Percentiles rank a stretch among this genome's conserved stretches.
phyloP scores from a whole-genome alignment of 2,797 vertebrate genomes.

The Passerculus sandwichensis region DNA sequence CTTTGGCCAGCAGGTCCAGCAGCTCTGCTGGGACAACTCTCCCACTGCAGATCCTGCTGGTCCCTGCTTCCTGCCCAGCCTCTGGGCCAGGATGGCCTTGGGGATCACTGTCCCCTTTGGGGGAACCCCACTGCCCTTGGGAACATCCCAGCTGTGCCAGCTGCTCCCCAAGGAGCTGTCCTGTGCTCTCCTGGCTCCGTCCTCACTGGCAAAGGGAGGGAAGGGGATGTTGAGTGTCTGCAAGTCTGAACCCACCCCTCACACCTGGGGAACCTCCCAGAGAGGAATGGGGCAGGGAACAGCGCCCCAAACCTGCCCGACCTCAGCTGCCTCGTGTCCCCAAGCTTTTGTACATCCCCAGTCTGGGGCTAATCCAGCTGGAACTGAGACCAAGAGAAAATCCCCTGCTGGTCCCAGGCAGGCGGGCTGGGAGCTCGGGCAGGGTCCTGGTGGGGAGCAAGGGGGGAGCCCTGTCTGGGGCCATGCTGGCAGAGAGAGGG shows the following conservation, averaged over 20 bases:
- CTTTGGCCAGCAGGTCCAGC: background rate
- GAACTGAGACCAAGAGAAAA: background rate
- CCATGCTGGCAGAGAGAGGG: background rate
- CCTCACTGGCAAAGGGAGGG: fast-evolving
- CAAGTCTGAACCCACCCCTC: background rate
- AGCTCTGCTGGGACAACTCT: background rate
- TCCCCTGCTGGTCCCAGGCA: background rate
- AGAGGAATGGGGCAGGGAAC: background rate
- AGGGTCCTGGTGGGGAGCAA: background rate
- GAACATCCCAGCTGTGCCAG: fast-evolving
- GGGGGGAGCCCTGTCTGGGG: background rate
- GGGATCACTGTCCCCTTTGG: background rate
- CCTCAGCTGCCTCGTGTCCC: fast-evolving
- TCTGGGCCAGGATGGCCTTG: background rate
- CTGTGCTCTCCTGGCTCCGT: fast-evolving
- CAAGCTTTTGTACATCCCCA: fast-evolving
- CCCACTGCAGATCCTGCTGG: fast-evolving
- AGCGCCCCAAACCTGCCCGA: background rate
- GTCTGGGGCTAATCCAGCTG: background rate
- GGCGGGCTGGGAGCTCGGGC: background rate
- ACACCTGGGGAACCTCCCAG: fast-evolving
- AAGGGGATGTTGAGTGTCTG: background rate
- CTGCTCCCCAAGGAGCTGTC: background rate
- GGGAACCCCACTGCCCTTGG: fast-evolving
- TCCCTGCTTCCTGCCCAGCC: background rate